These are phyloP conservation scores for Catharus ustulatus DNA, from an alignment of 2,797 vertebrate genomes.

Conservation along the genomic window DNA sequence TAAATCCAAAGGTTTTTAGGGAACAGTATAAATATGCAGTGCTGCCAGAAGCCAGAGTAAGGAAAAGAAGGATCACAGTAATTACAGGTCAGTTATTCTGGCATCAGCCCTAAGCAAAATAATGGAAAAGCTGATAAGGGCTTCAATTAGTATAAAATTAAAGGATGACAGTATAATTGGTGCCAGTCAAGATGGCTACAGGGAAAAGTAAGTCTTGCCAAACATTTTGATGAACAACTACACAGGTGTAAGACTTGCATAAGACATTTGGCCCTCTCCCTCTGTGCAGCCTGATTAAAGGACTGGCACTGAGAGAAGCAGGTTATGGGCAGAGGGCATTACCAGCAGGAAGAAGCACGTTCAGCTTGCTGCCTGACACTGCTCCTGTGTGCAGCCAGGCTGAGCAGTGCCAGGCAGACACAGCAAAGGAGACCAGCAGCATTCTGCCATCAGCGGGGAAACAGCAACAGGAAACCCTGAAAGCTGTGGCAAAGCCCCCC, in stretches of 20 bases:
- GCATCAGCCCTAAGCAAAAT: slow-evolving; percentile 1
- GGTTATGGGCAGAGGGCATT: neutral
- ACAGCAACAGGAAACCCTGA: neutral
- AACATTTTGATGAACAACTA: neutral
- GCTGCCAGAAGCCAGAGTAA: neutral
- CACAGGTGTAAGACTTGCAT: neutral
- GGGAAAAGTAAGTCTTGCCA: neutral
- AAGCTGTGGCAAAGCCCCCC: neutral
- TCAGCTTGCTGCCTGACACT: neutral
- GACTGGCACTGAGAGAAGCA: neutral
- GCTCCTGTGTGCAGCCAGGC: neutral
- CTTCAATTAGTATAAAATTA: slow-evolving; percentile 6
- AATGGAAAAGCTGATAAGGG: slow-evolving; percentile 33
- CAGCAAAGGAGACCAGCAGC: neutral
- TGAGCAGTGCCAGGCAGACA: neutral
- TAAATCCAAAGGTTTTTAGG: neutral
- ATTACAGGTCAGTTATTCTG: slow-evolving; percentile 40
- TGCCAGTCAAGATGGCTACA: neutral
- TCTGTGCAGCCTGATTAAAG: neutral
- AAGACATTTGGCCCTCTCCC: neutral
- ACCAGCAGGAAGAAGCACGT: rapidly evolving
- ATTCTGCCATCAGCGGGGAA: neutral
- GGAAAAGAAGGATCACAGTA: slow-evolving; percentile 10
- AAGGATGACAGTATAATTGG: slow-evolving; percentile 1
- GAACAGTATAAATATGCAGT: neutral